These are phyloP conservation scores for Oryctolagus cuniculus DNA, from an alignment of 2,113 vertebrate genomes.

Conservation along the genomic window DNA sequence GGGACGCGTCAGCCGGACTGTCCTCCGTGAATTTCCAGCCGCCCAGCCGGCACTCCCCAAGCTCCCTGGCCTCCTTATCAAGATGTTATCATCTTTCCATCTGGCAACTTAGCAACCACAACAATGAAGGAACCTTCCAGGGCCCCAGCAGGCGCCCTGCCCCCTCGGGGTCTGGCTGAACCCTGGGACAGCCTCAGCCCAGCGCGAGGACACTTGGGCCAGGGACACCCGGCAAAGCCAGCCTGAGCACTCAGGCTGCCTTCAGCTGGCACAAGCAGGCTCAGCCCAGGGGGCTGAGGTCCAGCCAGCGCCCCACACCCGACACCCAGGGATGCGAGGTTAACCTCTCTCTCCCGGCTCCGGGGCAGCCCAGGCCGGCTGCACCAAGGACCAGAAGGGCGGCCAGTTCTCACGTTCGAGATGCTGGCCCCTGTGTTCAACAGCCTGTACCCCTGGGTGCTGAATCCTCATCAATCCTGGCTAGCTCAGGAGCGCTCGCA, in stretches of 20 bases:
- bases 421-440: neutral
- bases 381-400: neutral
- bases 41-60: neutral
- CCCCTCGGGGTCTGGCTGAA: neutral
- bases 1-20: neutral
- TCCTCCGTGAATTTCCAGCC: neutral
- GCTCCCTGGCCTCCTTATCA: neutral
- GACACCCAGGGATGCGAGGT: neutral
- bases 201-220: neutral
- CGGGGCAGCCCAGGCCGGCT: neutral
- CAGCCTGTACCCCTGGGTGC: neutral
- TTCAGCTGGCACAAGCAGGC: too few species aligned
- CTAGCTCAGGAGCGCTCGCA: neutral
- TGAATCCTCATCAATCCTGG: neutral
- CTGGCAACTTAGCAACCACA: slow-evolving; percentile 45
- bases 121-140: neutral
- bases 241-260: neutral
- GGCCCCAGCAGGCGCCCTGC: too few species aligned
- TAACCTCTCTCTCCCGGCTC: slow-evolving; percentile 59
- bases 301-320: neutral
- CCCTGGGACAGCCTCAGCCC: too few species aligned
- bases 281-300: neutral
- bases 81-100: neutral
- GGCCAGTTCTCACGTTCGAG: neutral
- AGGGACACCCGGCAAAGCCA: neutral